Conservation (phyloP, 2,888 invertebrate species). For the Clistopyga incitator region DNA sequence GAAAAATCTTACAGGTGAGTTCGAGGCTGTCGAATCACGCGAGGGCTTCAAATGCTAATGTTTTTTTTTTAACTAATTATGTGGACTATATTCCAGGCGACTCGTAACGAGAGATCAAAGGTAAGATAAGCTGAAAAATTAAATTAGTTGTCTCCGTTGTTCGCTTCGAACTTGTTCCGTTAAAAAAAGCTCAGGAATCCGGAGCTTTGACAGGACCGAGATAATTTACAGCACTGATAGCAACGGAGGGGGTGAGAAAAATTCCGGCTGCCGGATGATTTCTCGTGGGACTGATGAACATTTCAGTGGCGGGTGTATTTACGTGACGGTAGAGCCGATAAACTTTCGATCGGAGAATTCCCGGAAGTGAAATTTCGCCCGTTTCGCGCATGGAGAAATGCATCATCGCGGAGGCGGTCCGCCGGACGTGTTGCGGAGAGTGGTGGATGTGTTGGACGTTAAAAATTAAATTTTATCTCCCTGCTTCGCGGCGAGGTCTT, state of each 20-base stretch:
- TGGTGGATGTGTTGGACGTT: constrained; percentile 52
- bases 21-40: too few relatives aligned
- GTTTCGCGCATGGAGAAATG: constrained; percentile 19
- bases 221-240: not conserved
- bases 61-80: too few relatives aligned
- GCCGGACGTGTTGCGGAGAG: constrained; percentile 40
- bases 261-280: constrained; percentile 31
- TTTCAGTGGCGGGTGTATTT: constrained; percentile 3
- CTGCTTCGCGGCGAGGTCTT: constrained; percentile 45
- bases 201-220: not conserved
- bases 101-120: too few relatives aligned
- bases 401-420: constrained; percentile 51
- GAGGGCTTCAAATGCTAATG: too few relatives aligned
- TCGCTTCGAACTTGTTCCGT: too few relatives aligned
- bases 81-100: too few relatives aligned
- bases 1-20: too few relatives aligned
- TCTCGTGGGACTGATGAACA: constrained; percentile 48
- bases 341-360: constrained; percentile 27
- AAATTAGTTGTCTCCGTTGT: too few relatives aligned
- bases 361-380: constrained; percentile 8
- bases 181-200: not conserved
- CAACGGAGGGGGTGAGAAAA: not conserved
- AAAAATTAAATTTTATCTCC: constrained; percentile 71
- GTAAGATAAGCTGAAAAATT: too few relatives aligned
- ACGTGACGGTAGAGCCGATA: constrained; percentile 7